Percentiles rank a stretch among this genome's conserved stretches.
Evolutionary conservation across 2,113 vertebrate genomes (phyloP).

Genomic region (Sturnira hondurensis): DNA sequence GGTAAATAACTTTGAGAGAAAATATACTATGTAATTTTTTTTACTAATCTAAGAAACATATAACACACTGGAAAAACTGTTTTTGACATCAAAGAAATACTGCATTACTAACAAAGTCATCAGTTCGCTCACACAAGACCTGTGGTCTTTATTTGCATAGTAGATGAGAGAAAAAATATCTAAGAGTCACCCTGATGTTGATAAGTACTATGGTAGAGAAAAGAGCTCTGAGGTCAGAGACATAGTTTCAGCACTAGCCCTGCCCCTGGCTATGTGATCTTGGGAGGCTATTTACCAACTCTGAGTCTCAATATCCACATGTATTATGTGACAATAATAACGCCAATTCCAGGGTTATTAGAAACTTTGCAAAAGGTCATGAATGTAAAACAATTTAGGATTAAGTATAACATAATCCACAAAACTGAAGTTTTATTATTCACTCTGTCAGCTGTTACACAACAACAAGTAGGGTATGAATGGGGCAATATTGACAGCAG

Average conservation of each 20-base stretch:
- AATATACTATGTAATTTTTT: not conserved
- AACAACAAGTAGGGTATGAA: not conserved
- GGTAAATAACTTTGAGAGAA: not conserved
- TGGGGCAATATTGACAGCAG: not conserved
- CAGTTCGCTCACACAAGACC: not conserved
- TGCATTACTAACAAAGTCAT: not conserved
- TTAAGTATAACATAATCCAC: not conserved
- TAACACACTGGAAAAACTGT: not conserved
- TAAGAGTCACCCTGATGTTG: not conserved
- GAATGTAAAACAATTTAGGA: not conserved
- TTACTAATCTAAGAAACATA: not conserved
- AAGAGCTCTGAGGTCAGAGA: not conserved
- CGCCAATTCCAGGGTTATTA: not conserved
- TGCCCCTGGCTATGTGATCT: not conserved
- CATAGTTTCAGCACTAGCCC: not conserved
- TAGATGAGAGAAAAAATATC: not conserved
- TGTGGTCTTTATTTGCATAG: not conserved
- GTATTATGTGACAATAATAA: not conserved
- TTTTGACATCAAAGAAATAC: not conserved
- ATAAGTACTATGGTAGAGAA: not conserved
- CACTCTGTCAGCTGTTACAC: not conserved
- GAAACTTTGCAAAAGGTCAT: not conserved
- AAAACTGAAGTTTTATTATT: slow-evolving; percentile 36
- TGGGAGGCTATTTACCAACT: not conserved
- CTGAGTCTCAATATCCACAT: not conserved